Conservation (phyloP, 2,888 invertebrate species). For the Megamerina dolium region DNA sequence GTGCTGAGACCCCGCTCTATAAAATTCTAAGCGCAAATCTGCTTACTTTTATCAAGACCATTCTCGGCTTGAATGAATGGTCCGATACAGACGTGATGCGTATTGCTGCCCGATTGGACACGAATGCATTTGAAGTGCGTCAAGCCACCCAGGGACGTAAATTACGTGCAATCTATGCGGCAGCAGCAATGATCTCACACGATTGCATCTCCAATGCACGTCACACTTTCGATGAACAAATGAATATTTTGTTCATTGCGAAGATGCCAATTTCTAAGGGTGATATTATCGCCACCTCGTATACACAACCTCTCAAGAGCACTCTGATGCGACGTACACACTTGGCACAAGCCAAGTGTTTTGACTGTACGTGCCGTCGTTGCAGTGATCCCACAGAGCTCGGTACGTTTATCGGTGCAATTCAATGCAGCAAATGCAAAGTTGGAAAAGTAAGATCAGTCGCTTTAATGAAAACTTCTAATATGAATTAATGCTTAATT, state of each 20-base stretch:
- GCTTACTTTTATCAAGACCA: slow-evolving; percentile 57
- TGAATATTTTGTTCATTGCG: slow-evolving; percentile 59
- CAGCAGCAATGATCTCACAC: slow-evolving; percentile 65
- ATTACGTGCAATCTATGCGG: slow-evolving; percentile 60
- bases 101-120: slow-evolving; percentile 64
- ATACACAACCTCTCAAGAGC: slow-evolving; percentile 65
- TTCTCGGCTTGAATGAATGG: slow-evolving; percentile 52
- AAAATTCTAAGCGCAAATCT: slow-evolving; percentile 57
- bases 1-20: slow-evolving; percentile 57
- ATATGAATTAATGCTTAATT: too few species aligned
- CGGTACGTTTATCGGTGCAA: slow-evolving; percentile 58
- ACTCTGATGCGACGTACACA: slow-evolving; percentile 61
- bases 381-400: slow-evolving; percentile 67
- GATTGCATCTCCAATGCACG: slow-evolving; percentile 67
- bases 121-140: slow-evolving; percentile 65
- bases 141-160: slow-evolving; percentile 48
- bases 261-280: slow-evolving; percentile 60
- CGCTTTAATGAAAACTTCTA: neutral
- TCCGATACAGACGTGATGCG: slow-evolving; percentile 57
- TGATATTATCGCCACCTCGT: slow-evolving; percentile 61
- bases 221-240: slow-evolving; percentile 60
- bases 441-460: slow-evolving; percentile 49
- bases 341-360: slow-evolving; percentile 60
- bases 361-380: slow-evolving; percentile 61
- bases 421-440: slow-evolving; percentile 60